Evolutionary conservation across 2,113 vertebrate species (phyloP).

Genomic region (Eupsittula cactorum): DNA sequence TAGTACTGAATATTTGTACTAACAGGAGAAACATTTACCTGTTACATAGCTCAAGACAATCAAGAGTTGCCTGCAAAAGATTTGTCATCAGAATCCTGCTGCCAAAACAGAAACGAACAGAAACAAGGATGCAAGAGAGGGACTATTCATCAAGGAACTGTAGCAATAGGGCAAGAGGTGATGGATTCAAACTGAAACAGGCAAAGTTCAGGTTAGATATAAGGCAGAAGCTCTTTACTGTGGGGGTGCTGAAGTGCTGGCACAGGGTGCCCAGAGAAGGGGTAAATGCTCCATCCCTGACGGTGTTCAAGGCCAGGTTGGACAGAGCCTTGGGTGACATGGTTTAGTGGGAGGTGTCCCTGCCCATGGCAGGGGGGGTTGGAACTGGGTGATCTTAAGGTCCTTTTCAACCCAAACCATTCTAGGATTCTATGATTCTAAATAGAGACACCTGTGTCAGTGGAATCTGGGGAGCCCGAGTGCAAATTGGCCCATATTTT

Average conservation of each 20-base stretch:
- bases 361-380: not conserved
- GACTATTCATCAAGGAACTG: not conserved
- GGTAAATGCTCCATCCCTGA: not conserved
- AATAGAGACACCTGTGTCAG: not conserved
- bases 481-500: not conserved
- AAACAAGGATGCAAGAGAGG: not conserved
- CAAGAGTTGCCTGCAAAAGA: not conserved
- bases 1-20: not conserved
- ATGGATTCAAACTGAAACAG: not conserved
- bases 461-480: rapidly evolving
- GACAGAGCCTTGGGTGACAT: not conserved
- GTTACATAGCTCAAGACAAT: not conserved
- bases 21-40: not conserved
- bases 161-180: not conserved
- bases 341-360: not conserved
- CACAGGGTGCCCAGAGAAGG: not conserved
- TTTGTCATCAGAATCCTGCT: not conserved
- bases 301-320: not conserved
- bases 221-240: not conserved
- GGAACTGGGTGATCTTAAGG: not conserved
- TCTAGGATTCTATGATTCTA: not conserved
- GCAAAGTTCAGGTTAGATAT: not conserved
- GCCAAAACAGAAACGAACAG: not conserved
- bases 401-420: not conserved
- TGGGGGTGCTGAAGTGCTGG: not conserved